Percentiles rank a stretch among this genome's conserved stretches.
phyloP scores from a whole-genome alignment of 1,140 invertebrate genomes.

The Portunus trituberculatus region DNA sequence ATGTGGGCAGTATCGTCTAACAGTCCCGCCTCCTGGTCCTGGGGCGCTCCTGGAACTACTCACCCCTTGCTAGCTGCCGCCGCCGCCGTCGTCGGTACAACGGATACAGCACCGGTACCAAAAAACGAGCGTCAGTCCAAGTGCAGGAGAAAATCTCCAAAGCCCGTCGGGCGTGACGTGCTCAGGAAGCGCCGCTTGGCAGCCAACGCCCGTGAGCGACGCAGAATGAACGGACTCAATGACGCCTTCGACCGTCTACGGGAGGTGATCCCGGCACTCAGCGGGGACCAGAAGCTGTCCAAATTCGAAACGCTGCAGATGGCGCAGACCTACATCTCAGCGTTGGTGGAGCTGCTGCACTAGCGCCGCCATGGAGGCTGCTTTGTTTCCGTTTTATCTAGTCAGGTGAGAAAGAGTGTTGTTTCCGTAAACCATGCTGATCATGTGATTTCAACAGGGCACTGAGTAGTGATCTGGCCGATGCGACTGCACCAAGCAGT shows the following conservation, averaged over 20 bases:
- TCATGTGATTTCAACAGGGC: neutral
- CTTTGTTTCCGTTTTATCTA: neutral
- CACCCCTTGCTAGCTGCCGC: constrained; percentile 55
- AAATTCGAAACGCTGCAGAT: constrained; percentile 84
- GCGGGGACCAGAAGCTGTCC: constrained; percentile 89
- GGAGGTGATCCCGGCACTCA: constrained; percentile 90
- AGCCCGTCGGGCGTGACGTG: constrained; percentile 55
- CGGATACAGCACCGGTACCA: neutral
- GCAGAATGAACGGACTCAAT: constrained; percentile 91
- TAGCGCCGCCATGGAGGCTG: neutral
- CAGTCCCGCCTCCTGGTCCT: constrained; percentile 46
- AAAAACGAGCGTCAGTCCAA: neutral
- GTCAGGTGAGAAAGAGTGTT: constrained; percentile 52
- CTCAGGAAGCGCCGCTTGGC: constrained; percentile 84
- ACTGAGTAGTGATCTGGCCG: neutral
- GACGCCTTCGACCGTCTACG: constrained; percentile 90
- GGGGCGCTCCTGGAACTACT: constrained; percentile 60
- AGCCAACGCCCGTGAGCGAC: constrained; percentile 88
- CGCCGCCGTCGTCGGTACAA: constrained; percentile 4
- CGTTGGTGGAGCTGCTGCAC: constrained; percentile 57
- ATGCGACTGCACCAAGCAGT: neutral
- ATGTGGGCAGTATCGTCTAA: neutral
- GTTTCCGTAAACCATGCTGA: no score
- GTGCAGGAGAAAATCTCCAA: constrained; percentile 38
- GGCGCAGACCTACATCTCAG: constrained; percentile 58